Base-by-base conservation (phyloP, 92 coral and sea anemone genomes). In the Metridium senile region DNA sequence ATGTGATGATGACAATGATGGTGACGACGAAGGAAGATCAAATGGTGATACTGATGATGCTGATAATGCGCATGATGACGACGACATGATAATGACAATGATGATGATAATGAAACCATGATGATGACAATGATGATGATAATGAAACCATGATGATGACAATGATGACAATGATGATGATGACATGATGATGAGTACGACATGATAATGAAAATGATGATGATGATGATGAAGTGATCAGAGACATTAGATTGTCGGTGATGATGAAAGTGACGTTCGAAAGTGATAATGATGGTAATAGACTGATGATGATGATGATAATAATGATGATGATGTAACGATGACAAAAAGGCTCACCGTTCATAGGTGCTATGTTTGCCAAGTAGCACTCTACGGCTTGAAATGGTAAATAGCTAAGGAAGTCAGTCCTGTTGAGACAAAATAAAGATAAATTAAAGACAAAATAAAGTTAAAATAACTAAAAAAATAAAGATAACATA, bases 371-470 rank as follows among this genome's bases (percentile, higher is more conserved):
- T 51, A 95, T 89, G 45, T 92, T 95, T 58, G 97, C 87, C 49
- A 95, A 83, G 70, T 89, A 95, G 49, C 99, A 95, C 61, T 95
- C 99, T 46, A 95, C 94, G 27, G 97, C 99, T 89, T 95, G 99
- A 54, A 92, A 95, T 10, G 99, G 97, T 47, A 95, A 74, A 31
- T 58, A 79, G 25, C 85, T 79, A 28, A 95, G 82, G 67, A 91
- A 95, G 26, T 95, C 99, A 28, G 93, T 67, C 90, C 99, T 95
- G 84, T 63, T 27, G 22, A 26, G 19, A 23, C 7, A 61, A 3
- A 54, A 54, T 4, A n/a, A n/a, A n/a, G n/a, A n/a, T n/a, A n/a
- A n/a, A n/a, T n/a, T n/a, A n/a, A n/a, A n/a, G n/a, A n/a, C n/a
- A n/a, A n/a, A n/a, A n/a, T n/a, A n/a, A n/a, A n/a, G n/a, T n/a